A percentile compares a stretch with the other conserved stretches of the same genome.
These are phyloP conservation scores for Gnathonemus longibarbis DNA, from an alignment of 2,113 vertebrate species.

Conservation along the genomic window DNA sequence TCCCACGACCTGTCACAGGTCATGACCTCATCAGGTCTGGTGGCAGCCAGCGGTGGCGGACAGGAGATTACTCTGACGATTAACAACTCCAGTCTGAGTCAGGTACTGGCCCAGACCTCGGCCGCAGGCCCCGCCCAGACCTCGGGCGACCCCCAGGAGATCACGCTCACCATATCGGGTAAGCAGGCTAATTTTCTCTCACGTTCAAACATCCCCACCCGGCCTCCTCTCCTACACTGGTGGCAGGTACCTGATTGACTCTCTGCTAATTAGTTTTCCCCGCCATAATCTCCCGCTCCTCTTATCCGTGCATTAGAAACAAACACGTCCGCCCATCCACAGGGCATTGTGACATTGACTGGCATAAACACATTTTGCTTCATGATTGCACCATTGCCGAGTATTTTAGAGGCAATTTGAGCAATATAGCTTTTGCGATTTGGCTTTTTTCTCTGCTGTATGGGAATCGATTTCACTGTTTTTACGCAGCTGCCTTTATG, in stretches of 20 bases:
- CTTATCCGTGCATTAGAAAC: not conserved
- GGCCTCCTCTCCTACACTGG: not conserved
- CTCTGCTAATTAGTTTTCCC: not conserved
- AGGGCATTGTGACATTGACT: not conserved
- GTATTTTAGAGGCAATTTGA: not conserved
- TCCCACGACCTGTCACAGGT: conserved; percentile 82
- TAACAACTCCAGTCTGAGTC: conserved; percentile 87
- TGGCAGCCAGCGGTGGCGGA: conserved; percentile 62
- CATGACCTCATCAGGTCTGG: conserved; percentile 72
- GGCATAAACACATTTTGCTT: not conserved
- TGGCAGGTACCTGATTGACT: not conserved
- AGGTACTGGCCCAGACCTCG: conserved; percentile 74
- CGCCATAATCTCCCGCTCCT: not conserved
- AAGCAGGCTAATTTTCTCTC: not conserved
- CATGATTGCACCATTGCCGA: not conserved
- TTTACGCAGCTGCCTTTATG: not conserved
- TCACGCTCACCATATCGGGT: conserved; percentile 97
- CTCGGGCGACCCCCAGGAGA: conserved; percentile 79
- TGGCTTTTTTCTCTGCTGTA: not conserved
- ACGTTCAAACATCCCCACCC: not conserved
- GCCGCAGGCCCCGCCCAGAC: conserved; percentile 50
- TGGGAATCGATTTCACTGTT: not conserved
- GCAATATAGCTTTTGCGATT: not conserved
- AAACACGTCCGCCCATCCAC: not conserved
- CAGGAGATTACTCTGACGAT: conserved; percentile 95